Evolutionary conservation across 2,797 vertebrate genomes (phyloP).

Genomic region (Jordanella pulchra): DNA sequence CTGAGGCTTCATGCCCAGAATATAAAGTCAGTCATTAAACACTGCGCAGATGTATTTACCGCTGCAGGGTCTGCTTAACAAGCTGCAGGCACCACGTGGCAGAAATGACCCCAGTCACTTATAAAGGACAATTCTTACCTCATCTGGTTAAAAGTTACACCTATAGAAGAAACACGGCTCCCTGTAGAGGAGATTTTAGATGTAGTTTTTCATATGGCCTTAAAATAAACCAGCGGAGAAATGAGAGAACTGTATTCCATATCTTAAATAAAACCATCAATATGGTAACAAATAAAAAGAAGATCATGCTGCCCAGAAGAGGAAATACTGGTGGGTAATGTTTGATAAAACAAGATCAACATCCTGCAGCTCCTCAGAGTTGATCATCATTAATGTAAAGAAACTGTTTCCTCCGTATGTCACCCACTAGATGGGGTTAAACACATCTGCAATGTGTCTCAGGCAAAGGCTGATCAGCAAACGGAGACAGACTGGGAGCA

Average conservation of each 20-base stretch:
- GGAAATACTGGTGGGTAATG: not conserved
- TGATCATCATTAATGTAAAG: conserved; percentile 16
- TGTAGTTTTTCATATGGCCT: too few species aligned
- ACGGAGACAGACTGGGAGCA: not conserved
- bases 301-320: conserved; percentile 18
- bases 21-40: conserved; percentile 59
- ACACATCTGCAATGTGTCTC: conserved; percentile 59
- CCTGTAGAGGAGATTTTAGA: not conserved
- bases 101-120: not conserved
- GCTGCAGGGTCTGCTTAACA: conserved; percentile 33
- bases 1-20: conserved; percentile 50
- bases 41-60: conserved; percentile 38
- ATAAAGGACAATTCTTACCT: not conserved
- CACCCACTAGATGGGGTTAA: conserved; percentile 76
- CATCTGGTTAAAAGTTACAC: not conserved
- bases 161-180: too few species aligned
- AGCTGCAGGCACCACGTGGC: conserved; percentile 36
- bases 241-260: not conserved
- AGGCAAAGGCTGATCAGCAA: conserved; percentile 24
- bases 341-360: conserved; percentile 4
- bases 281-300: not conserved
- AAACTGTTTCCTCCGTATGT: conserved; percentile 40
- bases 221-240: not conserved
- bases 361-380: conserved; percentile 5
- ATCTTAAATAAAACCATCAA: not conserved